Evolutionary conservation across 2,797 vertebrate genomes (phyloP).

Genomic region (Heliangelus exortis): DNA sequence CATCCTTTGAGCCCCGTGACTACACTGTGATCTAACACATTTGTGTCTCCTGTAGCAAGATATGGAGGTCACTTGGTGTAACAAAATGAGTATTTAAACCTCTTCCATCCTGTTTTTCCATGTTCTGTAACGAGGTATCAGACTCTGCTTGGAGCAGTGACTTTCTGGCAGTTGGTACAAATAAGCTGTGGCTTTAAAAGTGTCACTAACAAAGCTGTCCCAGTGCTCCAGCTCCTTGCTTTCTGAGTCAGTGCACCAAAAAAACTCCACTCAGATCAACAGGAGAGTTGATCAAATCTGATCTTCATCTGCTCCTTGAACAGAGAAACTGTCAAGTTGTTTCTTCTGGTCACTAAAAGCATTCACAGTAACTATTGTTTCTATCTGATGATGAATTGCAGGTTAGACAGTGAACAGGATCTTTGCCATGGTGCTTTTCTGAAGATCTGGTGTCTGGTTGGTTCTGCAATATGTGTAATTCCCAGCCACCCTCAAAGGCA

Average conservation of each 20-base stretch:
- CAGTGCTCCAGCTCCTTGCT: not conserved
- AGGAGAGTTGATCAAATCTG: not conserved
- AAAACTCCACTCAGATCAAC: not conserved
- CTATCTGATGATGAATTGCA: not conserved
- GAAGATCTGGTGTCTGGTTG: fast-evolving
- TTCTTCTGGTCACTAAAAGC: not conserved
- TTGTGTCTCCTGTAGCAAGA: fast-evolving
- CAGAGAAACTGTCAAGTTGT: not conserved
- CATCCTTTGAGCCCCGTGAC: not conserved
- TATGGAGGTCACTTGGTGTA: not conserved
- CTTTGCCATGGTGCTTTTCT: not conserved
- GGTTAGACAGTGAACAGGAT: not conserved
- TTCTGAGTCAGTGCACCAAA: not conserved
- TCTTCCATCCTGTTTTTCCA: not conserved
- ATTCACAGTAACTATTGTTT: not conserved
- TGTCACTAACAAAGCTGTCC: not conserved
- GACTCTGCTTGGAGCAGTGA: not conserved
- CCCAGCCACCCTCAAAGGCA: not conserved
- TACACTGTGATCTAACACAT: not conserved
- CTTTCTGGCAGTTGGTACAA: not conserved
- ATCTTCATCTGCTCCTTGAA: not conserved
- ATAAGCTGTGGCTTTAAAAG: not conserved
- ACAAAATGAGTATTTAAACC: not conserved
- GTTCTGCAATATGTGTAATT: not conserved
- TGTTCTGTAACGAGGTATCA: not conserved